Evolutionary conservation across 2,888 invertebrate species (phyloP), one percentile per base, ranked within the genome.

Genomic region (Spodoptera exigua): DNA sequence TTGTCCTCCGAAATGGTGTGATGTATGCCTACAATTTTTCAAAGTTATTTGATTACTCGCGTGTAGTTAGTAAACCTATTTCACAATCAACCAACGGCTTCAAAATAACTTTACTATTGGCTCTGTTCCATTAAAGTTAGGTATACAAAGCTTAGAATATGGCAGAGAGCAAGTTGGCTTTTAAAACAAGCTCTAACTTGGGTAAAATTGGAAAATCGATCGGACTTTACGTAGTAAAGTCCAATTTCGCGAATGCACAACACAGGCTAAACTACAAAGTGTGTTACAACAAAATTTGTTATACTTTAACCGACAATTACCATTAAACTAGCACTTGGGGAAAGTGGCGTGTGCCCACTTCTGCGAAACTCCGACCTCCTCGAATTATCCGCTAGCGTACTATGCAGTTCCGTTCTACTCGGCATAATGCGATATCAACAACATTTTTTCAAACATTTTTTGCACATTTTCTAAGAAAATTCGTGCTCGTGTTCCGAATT

Each of bases 301-400:
- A 62, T 48, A 61, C 49, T 65, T 59, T 40, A 43, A 46, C 51
- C 55, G 43, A 60, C 57, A 70, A 76, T 75, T 73, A 76, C 59
- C 18, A 44, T 46, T 76, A 49, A 76, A 73, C 63, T 60, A 62
- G 61, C 44, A 66, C 61, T 66, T 47, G 37, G 41, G 41, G 36
- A 39, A 45, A 34, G 54, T 73, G 32, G 62, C 69, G 62, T 74
- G 68, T 61, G 49, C 55, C 47, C 44, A 57, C 47, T 74, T 75
- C 60, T 46, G 14, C 49, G 57, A 53, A 71, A 63, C 57, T 66
- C 43, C 53, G 17, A 57, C 59, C 36, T 17, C 48, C 41, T 59
- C 45, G 57, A 73, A 72, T 76, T 66, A 76, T 53, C 43, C 56
- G 39, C 53, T 59, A 56, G 47, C 56, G 55, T 60, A 5, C 27